phyloP scores from a whole-genome alignment of 2,888 invertebrate species.

The Gastracanthus pulcherrimus region DNA sequence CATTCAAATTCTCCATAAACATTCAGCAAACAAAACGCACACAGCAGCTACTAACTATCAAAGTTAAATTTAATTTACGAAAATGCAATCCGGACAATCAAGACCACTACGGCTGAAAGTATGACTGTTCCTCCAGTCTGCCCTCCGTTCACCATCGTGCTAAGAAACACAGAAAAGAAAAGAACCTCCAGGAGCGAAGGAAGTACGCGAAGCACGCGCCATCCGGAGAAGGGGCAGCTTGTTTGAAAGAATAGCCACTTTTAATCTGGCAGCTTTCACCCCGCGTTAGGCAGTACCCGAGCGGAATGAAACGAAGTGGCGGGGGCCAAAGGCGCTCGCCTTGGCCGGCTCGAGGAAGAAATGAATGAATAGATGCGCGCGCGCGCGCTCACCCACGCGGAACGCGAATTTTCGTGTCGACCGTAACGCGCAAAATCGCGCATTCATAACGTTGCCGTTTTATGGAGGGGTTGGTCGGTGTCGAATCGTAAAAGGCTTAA shows the following conservation, averaged over 20 bases:
- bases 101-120: not conserved
- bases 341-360: no score
- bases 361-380: constrained; percentile 53
- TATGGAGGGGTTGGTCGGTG: no score
- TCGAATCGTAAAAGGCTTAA: no score
- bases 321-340: constrained; percentile 56
- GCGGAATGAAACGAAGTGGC: constrained; percentile 68
- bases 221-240: constrained; percentile 58
- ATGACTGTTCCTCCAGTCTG: constrained; percentile 34
- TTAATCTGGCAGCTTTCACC: constrained; percentile 70
- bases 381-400: no score
- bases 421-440: no score
- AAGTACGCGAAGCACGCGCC: constrained; percentile 39
- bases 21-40: no score
- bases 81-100: not conserved
- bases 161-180: not conserved
- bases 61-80: not conserved
- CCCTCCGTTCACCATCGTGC: not conserved
- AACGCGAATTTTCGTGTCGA: no score
- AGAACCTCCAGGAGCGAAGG: not conserved
- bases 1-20: no score
- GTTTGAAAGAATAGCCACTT: constrained; percentile 68
- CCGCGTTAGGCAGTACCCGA: constrained; percentile 63
- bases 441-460: no score
- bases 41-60: no score